Percentiles rank a stretch among this genome's conserved stretches.
Conservation (phyloP, 2,888 invertebrate species). For the Exocentrus adspersus region DNA sequence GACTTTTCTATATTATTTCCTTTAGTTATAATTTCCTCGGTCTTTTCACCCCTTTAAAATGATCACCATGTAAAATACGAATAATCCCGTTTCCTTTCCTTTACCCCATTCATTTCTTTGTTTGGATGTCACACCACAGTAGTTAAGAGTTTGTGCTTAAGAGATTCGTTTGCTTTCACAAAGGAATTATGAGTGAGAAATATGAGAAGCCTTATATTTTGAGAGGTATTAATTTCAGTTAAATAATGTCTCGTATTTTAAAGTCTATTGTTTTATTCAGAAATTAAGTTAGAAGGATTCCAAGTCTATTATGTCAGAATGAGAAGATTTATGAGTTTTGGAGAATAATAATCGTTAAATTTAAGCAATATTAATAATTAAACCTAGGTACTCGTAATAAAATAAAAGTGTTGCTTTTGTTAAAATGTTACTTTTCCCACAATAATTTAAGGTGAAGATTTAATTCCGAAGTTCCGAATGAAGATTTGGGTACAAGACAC, state of each 20-base stretch:
- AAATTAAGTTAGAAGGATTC: conserved; percentile 31
- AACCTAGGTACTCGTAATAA: too few species aligned
- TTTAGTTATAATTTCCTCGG: not conserved
- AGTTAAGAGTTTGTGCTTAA: conserved; percentile 18
- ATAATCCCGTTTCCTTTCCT: conserved; percentile 17
- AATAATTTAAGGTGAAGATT: too few species aligned
- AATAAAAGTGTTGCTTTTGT: too few species aligned
- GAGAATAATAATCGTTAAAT: conserved; percentile 19
- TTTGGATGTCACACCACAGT: conserved; percentile 20
- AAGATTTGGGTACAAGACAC: too few species aligned
- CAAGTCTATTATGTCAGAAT: conserved; percentile 11
- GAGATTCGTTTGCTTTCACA: conserved; percentile 17
- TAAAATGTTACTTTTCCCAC: too few species aligned
- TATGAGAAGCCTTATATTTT: conserved; percentile 35
- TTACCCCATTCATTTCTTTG: conserved; percentile 14
- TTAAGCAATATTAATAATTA: conserved; percentile 14
- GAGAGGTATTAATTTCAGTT: conserved; percentile 37
- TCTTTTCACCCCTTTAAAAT: not conserved
- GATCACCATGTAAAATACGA: not conserved
- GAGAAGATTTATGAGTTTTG: conserved; percentile 6
- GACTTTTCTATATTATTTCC: too few species aligned
- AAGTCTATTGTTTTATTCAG: conserved; percentile 45
- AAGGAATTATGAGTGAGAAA: conserved; percentile 35
- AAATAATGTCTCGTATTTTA: conserved; percentile 40
- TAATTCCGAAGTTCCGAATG: too few species aligned